A percentile compares a stretch with the other conserved stretches of the same genome.
Conservation (phyloP, 2,113 vertebrate genomes). For the Upupa epops region DNA sequence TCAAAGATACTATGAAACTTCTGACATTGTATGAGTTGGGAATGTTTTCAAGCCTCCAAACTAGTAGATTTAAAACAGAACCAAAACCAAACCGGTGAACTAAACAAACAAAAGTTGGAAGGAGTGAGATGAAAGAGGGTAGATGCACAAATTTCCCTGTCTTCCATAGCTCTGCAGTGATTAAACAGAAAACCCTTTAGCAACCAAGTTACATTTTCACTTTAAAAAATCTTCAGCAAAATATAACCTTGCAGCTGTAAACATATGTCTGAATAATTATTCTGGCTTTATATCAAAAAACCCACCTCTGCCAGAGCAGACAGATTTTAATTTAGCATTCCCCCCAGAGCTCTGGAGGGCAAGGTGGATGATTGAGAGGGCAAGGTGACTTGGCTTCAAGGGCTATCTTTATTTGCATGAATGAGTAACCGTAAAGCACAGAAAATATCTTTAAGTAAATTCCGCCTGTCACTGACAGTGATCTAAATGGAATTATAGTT, state of each 20-base stretch:
- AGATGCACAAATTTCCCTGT: neutral
- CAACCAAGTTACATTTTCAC: slow-evolving; percentile 60
- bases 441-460: slow-evolving; percentile 83
- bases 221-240: slow-evolving; percentile 70
- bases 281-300: slow-evolving; percentile 80
- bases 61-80: neutral
- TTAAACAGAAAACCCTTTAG: slow-evolving; percentile 62
- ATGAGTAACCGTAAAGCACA: slow-evolving; percentile 81
- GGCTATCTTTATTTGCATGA: slow-evolving; percentile 83
- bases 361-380: slow-evolving; percentile 80
- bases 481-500: slow-evolving; percentile 83
- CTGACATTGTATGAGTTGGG: neutral
- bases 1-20: neutral
- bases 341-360: slow-evolving; percentile 80
- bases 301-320: slow-evolving; percentile 76
- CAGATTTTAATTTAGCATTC: slow-evolving; percentile 83
- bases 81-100: neutral
- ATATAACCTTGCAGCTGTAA: slow-evolving; percentile 76
- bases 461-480: slow-evolving; percentile 79
- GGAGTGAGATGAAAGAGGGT: slow-evolving; percentile 27
- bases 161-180: neutral
- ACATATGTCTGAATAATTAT: slow-evolving; percentile 81
- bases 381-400: slow-evolving; percentile 81
- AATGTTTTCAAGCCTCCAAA: neutral
- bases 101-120: slow-evolving; percentile 21